These are phyloP conservation scores for Drosophila saltans DNA, from an alignment of 1,140 invertebrate species.

Conservation along the genomic window DNA sequence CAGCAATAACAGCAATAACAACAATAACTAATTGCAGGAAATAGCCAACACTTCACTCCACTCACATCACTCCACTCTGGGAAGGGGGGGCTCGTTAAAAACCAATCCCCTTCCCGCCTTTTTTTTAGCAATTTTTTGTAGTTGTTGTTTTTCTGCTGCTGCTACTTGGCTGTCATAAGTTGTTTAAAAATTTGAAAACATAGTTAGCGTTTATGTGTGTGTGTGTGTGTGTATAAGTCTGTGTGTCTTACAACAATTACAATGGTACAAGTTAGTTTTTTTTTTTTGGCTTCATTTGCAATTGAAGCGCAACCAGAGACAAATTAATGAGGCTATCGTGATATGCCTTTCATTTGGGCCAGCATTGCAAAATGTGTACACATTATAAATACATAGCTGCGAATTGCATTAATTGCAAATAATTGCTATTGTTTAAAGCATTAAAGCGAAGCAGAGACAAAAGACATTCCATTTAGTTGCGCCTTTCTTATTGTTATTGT, in stretches of 20 bases:
- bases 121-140: constrained; percentile 24
- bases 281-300: constrained; percentile 24
- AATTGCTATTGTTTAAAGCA: constrained; percentile 12
- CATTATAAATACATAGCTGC: constrained; percentile 7
- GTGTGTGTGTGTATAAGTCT: not conserved
- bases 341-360: constrained; percentile 29
- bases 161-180: constrained; percentile 39
- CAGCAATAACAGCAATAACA: constrained; percentile 37
- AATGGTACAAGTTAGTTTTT: not conserved
- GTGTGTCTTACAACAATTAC: no score
- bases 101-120: constrained; percentile 32
- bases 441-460: not conserved
- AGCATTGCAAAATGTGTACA: constrained; percentile 47
- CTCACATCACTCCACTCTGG: constrained; percentile 4
- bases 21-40: constrained; percentile 60
- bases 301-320: constrained; percentile 41
- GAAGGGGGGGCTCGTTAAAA: constrained; percentile 19
- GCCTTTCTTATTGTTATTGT: not conserved
- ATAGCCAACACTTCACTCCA: constrained; percentile 29
- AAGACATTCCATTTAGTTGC: not conserved
- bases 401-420: constrained; percentile 16
- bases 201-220: constrained; percentile 19
- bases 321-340: constrained; percentile 46
- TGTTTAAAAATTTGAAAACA: constrained; percentile 41
- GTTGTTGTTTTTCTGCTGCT: not conserved